Evolutionary conservation across 2,888 invertebrate genomes (phyloP), one percentile per base, ranked within the genome.

Genomic region (Tinea pellionella): DNA sequence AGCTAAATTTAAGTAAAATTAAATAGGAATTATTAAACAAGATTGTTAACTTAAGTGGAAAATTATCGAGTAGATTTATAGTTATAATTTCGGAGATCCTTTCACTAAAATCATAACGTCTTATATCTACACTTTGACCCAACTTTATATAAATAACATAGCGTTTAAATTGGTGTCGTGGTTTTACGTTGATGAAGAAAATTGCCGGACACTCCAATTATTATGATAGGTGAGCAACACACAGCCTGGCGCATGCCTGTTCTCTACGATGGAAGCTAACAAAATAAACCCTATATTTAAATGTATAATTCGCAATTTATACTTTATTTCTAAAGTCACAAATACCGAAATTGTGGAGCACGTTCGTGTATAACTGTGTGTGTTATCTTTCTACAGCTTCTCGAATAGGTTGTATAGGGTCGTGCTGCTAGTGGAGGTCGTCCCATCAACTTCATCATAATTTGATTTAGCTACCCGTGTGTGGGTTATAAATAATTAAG

Each of bases 371-470:
- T 19, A 24, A 2, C 53, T 9, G 12, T 18, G 47, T 24, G 19
- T 18, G 9, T 24, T 70, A 64, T 65, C 64, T 65, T 64, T 67
- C 68, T 69, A 64, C 64, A 65, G 63, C 63, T 67, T 64, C 61
- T 61, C 62, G 62, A 56, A 62, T 63, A 62, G 55, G 56, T 57
- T 42, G 32, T 64, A 63, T 61, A 63, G 63, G 64, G 64, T 65
- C 61, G 64, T 63, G 63, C 63, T 59, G 62, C 59, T 62, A 63
- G 64, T 61, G 37, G 43, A 58, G 63, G 64, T 63, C 65, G 64
- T 66, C 64, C 32, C 32, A 57, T 57, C 57, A 57, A 57, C 57
- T 32, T 57, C 32, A 57, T 57, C 15, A 32, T 57, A 32, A 57
- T 57, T 57, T 57, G 32, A 57, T 57, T 57, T 57, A 57, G 57